phyloP scores from a whole-genome alignment of 2,888 invertebrate species.

The Ectemnius lituratus region DNA sequence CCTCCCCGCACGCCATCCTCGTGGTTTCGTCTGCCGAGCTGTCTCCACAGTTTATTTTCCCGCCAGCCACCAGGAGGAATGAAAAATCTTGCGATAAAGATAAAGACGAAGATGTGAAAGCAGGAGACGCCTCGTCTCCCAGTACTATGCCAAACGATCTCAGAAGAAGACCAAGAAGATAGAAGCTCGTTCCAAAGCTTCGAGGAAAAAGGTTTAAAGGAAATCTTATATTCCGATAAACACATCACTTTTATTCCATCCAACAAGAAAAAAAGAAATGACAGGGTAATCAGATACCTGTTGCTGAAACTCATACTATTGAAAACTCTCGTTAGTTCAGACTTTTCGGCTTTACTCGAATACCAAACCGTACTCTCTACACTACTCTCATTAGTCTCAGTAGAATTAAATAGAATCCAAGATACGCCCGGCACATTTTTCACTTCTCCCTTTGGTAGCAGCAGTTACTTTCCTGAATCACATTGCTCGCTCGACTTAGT shows the following conservation, averaged over 20 bases:
- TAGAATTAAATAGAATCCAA: not conserved
- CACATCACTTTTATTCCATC: too few relatives aligned
- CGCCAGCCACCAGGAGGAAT: conserved; percentile 28
- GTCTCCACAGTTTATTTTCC: conserved; percentile 56
- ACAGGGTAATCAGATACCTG: conserved; percentile 1
- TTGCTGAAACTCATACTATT: not conserved
- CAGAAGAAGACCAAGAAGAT: too few relatives aligned
- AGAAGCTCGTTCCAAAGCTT: conserved; percentile 31
- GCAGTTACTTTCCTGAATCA: not conserved
- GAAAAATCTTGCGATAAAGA: conserved; percentile 20
- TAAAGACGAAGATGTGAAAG: conserved; percentile 4
- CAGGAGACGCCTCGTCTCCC: too few relatives aligned
- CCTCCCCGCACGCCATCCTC: too few relatives aligned
- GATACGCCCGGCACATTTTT: not conserved
- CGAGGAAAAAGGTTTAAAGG: conserved; percentile 19
- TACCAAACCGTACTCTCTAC: too few relatives aligned
- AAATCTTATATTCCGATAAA: too few relatives aligned
- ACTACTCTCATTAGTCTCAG: not conserved
- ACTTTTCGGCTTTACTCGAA: too few relatives aligned
- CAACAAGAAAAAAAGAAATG: not conserved
- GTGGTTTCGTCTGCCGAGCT: conserved; percentile 19
- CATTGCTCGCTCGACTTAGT: not conserved
- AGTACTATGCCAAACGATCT: too few relatives aligned
- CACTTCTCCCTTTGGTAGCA: not conserved
- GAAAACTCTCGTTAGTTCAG: too few relatives aligned